Base-by-base conservation (phyloP, 37 sponge, comb jelly and placozoan genomes). In the Agelas oroides region DNA sequence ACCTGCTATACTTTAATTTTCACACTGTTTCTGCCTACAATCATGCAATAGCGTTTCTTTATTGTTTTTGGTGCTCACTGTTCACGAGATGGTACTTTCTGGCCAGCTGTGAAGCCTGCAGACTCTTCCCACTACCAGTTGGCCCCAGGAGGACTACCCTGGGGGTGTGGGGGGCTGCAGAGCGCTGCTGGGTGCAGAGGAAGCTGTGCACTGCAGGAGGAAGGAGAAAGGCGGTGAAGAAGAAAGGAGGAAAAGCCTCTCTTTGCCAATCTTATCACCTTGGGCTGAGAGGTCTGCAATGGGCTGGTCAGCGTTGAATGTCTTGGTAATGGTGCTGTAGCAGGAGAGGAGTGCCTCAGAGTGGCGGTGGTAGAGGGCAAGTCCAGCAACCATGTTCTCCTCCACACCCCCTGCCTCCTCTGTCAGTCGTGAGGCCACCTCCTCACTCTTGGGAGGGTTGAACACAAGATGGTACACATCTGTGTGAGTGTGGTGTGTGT, bases 391-490 rank as follows among this genome's bases (percentile, higher is more conserved):
- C 58, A 88, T 55, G 80, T 87, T 83, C 21, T n/a, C 23, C 53
- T 77, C 62, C 19, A 70, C 32, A n/a, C 91, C 92, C 11, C 92
- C 89, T 19, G 70, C 65, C 31, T 84, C 92, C 58, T 88, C 70
- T 5, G 62, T 68, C 74, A 98, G 84, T 19, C 99, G 87, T 5
- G 24, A 21, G 0, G 83, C 65, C 14, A 98, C 85, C 36, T 86
- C 90, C 19, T 84, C 61, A 70, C 41, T 88, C 32, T 87, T 70
- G 14, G 99, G 93, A 35, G 85, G 84, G 53, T 72, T 71, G 64
- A 96, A 92, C 28, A 89, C 71, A 13, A 92, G n/a, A 65, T 98
- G 96, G 78, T 98, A 98, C 12, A 98, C 88, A 75, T 96, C 97
- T 97, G 59, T 30, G 46, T 20, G 28, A 35, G 63, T 19, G 28